phyloP scores from a whole-genome alignment of 2,113 vertebrate species.

The Oncorhynchus kisutch region DNA sequence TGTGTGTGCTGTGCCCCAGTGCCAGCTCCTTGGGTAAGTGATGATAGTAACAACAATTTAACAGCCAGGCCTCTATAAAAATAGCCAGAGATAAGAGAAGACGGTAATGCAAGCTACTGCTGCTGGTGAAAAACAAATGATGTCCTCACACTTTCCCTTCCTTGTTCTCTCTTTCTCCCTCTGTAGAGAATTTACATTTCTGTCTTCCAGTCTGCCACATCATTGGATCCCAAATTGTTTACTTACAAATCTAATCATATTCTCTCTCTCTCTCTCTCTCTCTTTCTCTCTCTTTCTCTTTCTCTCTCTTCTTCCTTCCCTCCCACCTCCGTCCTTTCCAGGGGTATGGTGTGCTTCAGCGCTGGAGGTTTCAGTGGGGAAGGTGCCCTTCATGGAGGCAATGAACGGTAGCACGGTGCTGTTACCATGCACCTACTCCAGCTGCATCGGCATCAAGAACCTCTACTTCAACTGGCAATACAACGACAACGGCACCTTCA shows the following conservation, averaged over 20 bases:
- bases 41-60: background rate
- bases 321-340: conserved; percentile 16
- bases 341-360: conserved; percentile 64
- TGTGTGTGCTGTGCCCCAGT: background rate
- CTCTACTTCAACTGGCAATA: conserved; percentile 86
- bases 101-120: background rate
- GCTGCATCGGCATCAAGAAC: conserved; percentile 87
- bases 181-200: background rate
- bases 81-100: too few species aligned
- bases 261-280: too few species aligned
- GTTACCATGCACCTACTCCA: conserved; percentile 85
- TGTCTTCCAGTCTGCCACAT: background rate
- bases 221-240: background rate
- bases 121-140: background rate
- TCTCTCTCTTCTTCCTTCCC: too few species aligned
- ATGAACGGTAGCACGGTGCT: conserved; percentile 86
- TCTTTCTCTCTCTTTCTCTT: too few species aligned
- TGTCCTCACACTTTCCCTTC: background rate
- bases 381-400: conserved; percentile 79
- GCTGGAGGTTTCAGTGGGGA: conserved; percentile 87
- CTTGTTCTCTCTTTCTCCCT: background rate
- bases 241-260: too few species aligned
- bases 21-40: background rate
- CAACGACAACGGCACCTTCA: conserved; percentile 69
- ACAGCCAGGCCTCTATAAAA: background rate